Base-by-base conservation (phyloP, 2,888 invertebrate genomes). In the Mesorhabditis sp. region DNA sequence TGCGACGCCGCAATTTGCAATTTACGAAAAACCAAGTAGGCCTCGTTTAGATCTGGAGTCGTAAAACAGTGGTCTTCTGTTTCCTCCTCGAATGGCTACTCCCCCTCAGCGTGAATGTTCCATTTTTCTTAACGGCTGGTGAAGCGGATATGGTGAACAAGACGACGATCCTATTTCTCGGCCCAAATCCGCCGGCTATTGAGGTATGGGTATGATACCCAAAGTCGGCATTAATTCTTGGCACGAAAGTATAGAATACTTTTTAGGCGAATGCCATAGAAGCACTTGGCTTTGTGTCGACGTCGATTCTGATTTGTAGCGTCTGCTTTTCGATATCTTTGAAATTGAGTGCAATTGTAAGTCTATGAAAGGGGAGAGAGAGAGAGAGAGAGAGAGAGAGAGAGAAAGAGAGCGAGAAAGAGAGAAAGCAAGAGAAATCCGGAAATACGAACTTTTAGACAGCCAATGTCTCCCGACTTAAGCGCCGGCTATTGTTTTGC, bases 51-150 rank as follows among this genome's bases (percentile, higher is more conserved):
- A 50, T 50, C 7, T 50, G 58, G 58, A 50, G 10, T 50, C 10
- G 58, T 13, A 50, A 50, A 50, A 50, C 58, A n/a, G 58, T 50
- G 7, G 10, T 50, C 7, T n/a, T 50, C 7, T 50, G 58, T 50
- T 50, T 50, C n/a, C 58, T 50, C n/a, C 58, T 50, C n/a, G 58
- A n/a, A 50, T 50, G 58, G 58, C n/a, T 50, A 10, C n/a, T 50
- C n/a, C 58, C 58, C 7, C n/a, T 50, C 10, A n/a, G 10, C 10
- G 58, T 50, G 58, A 50, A 50, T 50, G 58, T 50, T 10, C 58
- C 58, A 50, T 50, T 50, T n/a, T 50, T 50, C n/a, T 50, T 50
- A n/a, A 2, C 58, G n/a, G 7, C 58, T 13, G 58, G 10, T n/a
- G n/a, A 50, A 13, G 58, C 58, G 58, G n/a, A 10, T 10, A 50